Base-by-base conservation (phyloP, 2,888 invertebrate genomes). In the Ophion obscuratus region DNA sequence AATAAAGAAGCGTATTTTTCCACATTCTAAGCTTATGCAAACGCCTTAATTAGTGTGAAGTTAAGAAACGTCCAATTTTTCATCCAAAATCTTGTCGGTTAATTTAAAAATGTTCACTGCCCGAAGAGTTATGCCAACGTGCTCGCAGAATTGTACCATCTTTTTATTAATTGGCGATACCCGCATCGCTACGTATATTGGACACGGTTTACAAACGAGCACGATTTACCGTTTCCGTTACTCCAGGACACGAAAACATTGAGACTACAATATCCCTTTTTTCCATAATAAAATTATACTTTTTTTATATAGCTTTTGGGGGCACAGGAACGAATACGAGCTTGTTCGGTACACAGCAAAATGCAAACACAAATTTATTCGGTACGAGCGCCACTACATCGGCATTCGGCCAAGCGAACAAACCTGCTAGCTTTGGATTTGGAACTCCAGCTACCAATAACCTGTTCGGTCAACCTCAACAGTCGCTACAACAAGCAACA, bases 361-460 rank as follows among this genome's bases (percentile, higher is more conserved):
- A 95, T 81, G 93, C 95, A 0, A 95, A 95, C 6, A 94, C 95
- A 4, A 95, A 95, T n/a, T 94, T 97, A 3, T 97, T 97, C 90
- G 96, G 96, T 7, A 93, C 94, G 2, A 94, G 91, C 84, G 94
- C 94, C 0, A 95, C 95, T 0, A 90, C 95, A 88, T 95, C 96
- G 4, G 95, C 97, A 7, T 97, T 97, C 90, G 96, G 97, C 0
- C 95, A 96, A 36, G 91, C 94, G 0, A 95, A 95, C 88, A 95
- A 95, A 71, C 95, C 95, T 0, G 94, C 95, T 91, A 96, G 96
- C 4, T 97, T 96, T 57, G 95, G 95, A 0, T 96, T 96, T 90
- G 96, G 96, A 90, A 95, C 93, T 92, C 95, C 95, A 90, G 94
- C 86, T 36, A 95, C 95, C 5, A 95, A 95, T 0, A 95, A 96